Conservation (phyloP, 2,113 vertebrate genomes). For the Rhea americana region DNA sequence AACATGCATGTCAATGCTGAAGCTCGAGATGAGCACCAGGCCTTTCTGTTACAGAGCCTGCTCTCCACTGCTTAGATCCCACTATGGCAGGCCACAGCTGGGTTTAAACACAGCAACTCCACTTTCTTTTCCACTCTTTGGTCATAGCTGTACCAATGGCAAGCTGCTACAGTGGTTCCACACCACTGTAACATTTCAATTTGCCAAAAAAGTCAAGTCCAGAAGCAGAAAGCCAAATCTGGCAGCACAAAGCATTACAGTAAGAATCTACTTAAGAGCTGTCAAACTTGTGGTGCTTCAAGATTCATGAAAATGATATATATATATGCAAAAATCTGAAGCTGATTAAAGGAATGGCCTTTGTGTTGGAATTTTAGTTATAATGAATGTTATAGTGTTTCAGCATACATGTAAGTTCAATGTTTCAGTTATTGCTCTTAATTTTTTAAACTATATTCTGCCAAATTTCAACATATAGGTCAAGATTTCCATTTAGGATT, state of each 20-base stretch:
- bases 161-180: not conserved
- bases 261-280: not conserved
- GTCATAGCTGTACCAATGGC: not conserved
- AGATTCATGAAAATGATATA: not conserved
- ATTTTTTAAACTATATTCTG: not conserved
- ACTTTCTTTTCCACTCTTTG: not conserved
- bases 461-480: not conserved
- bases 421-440: not conserved
- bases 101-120: not conserved
- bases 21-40: not conserved
- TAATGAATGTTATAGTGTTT: not conserved
- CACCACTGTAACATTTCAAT: not conserved
- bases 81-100: not conserved
- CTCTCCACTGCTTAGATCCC: not conserved
- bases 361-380: not conserved
- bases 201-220: not conserved
- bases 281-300: not conserved
- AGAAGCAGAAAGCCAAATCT: not conserved
- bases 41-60: not conserved
- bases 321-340: not conserved
- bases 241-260: not conserved
- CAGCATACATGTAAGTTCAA: not conserved
- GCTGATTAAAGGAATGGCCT: not conserved
- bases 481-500: not conserved
- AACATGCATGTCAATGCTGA: not conserved